These are phyloP conservation scores for Armadillidium nasatum DNA, from an alignment of 1,140 invertebrate species.

Conservation along the genomic window DNA sequence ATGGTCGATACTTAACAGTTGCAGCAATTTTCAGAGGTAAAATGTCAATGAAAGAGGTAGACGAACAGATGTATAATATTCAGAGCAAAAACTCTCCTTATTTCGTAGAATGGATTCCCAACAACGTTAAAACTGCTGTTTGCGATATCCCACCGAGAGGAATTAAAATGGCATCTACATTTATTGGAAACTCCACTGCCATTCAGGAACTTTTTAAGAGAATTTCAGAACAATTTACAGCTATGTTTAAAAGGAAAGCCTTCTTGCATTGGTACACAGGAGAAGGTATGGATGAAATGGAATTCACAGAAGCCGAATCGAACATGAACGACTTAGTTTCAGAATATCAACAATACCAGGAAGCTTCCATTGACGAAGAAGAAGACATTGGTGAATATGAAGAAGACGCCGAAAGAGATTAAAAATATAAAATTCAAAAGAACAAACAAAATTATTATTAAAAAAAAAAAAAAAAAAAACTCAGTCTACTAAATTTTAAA, in stretches of 20 bases:
- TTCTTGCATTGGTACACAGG: conserved; percentile 86
- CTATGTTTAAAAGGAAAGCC: conserved; percentile 87
- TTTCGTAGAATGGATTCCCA: conserved; percentile 63
- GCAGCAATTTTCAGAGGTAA: conserved; percentile 60
- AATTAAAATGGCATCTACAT: conserved; percentile 65
- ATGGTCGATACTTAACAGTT: conserved; percentile 64
- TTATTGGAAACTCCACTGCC: conserved; percentile 65
- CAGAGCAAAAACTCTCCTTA: conserved; percentile 56
- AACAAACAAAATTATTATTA: too few species aligned
- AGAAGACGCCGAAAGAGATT: conserved; percentile 52
- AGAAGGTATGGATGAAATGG: conserved; percentile 60
- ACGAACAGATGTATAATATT: conserved; percentile 53
- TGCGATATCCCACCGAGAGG: conserved; percentile 67
- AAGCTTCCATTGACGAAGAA: conserved; percentile 73
- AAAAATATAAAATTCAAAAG: neutral
- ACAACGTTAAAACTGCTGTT: conserved; percentile 61
- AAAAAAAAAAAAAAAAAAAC: neutral
- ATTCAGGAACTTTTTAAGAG: conserved; percentile 63
- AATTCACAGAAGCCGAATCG: conserved; percentile 66
- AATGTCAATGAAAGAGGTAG: conserved; percentile 50
- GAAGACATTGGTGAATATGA: conserved; percentile 73
- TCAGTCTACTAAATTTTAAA: neutral
- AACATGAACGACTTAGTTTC: conserved; percentile 83
- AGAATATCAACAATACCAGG: conserved; percentile 90
- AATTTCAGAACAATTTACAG: conserved; percentile 76